These are phyloP conservation scores for Centropus unirufus DNA, from an alignment of 2,113 vertebrate species.

Conservation along the genomic window DNA sequence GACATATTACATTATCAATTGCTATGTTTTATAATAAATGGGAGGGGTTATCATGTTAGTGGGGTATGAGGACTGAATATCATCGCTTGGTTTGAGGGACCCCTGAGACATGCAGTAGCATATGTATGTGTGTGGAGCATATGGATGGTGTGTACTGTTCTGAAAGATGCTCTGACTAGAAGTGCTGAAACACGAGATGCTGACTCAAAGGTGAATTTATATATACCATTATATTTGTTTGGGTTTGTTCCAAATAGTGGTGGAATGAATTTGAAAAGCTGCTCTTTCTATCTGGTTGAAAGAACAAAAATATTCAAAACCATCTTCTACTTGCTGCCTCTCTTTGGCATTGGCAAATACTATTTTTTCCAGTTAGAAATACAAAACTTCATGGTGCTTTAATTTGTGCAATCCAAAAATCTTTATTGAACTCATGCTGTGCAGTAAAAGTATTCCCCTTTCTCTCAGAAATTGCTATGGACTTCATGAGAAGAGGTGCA, in stretches of 20 bases:
- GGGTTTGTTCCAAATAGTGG: slow-evolving; percentile 40
- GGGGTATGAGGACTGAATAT: not conserved
- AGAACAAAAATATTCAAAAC: not conserved
- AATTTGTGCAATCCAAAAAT: not conserved
- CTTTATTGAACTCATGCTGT: not conserved
- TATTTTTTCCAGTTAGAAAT: not conserved
- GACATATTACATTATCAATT: not conserved
- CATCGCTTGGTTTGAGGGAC: not conserved
- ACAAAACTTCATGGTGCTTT: not conserved
- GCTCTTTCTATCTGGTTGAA: not conserved
- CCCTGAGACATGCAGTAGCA: not conserved
- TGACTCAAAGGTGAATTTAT: slow-evolving; percentile 72
- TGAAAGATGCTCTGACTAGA: slow-evolving; percentile 47
- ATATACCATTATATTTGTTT: slow-evolving; percentile 39
- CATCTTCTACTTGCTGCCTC: not conserved
- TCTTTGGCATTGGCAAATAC: not conserved
- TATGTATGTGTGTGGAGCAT: not conserved
- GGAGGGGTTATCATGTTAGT: not conserved
- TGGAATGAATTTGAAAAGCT: slow-evolving; percentile 10
- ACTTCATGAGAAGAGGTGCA: not conserved
- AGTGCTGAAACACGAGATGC: slow-evolving; percentile 68
- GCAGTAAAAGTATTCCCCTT: not conserved
- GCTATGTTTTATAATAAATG: not conserved
- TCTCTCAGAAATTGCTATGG: not conserved
- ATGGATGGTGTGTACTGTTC: slow-evolving; percentile 50